A percentile compares a stretch with the other conserved stretches of the same genome.
These are phyloP conservation scores for Drosophila paulistorum DNA, from an alignment of 1,140 invertebrate species.

Conservation along the genomic window DNA sequence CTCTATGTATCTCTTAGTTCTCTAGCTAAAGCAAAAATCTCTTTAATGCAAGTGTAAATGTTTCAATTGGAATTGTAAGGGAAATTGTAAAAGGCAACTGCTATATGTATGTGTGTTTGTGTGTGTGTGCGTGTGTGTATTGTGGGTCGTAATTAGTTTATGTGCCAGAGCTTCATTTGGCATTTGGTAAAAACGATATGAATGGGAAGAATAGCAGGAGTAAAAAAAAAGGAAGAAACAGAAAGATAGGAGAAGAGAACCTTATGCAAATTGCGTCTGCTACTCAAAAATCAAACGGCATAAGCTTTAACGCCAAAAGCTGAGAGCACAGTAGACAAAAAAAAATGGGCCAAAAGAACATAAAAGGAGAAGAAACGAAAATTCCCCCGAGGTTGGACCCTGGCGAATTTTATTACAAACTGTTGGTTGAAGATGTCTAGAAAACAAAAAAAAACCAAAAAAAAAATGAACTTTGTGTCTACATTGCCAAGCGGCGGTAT, in stretches of 20 bases:
- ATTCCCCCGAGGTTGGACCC: slow-evolving; percentile 19
- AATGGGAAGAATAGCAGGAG: background rate
- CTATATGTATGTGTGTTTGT: background rate
- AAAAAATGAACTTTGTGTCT: slow-evolving; percentile 57
- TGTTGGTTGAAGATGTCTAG: slow-evolving; percentile 34
- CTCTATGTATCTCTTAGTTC: background rate
- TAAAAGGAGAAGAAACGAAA: background rate
- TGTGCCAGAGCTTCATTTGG: slow-evolving; percentile 26
- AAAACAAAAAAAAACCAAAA: slow-evolving; percentile 33
- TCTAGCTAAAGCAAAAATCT: slow-evolving; percentile 6
- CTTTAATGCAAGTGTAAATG: slow-evolving; percentile 15
- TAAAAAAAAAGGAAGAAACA: background rate
- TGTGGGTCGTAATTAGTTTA: slow-evolving; percentile 19
- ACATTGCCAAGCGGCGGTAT: slow-evolving; percentile 31
- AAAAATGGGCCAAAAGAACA: background rate
- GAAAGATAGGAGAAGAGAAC: slow-evolving; percentile 38
- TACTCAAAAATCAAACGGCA: slow-evolving; percentile 58
- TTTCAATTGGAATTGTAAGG: slow-evolving; percentile 15
- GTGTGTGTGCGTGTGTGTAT: background rate
- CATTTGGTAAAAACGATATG: slow-evolving; percentile 9
- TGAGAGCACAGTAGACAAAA: slow-evolving; percentile 4
- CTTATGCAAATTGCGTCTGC: slow-evolving; percentile 24
- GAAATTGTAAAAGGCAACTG: background rate
- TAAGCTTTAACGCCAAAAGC: slow-evolving; percentile 28
- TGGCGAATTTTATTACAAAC: slow-evolving; percentile 36